A percentile compares a stretch with the other conserved stretches of the same genome.
Conservation (phyloP, 2,113 vertebrate genomes). For the Octodon degus region DNA sequence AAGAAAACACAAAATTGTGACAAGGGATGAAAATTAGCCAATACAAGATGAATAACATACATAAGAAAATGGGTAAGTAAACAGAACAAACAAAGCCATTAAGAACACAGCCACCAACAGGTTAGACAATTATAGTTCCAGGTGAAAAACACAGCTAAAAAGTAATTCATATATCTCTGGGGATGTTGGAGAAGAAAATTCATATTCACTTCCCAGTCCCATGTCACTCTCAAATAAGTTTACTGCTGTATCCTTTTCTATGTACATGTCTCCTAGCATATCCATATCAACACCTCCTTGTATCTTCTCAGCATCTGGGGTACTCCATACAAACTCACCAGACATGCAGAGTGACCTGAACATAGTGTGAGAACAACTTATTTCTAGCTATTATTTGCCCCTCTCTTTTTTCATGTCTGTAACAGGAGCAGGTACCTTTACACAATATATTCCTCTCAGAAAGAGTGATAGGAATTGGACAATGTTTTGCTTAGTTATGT, state of each 20-base stretch:
- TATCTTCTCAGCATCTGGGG: neutral
- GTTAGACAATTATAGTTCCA: slow-evolving; percentile 10
- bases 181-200: neutral
- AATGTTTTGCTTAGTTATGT: neutral
- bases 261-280: neutral
- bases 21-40: neutral
- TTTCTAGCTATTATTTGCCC: slow-evolving; percentile 39
- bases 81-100: neutral
- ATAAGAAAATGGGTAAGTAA: slow-evolving; percentile 12
- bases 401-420: neutral
- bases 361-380: neutral
- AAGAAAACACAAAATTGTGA: neutral
- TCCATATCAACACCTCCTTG: neutral
- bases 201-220: neutral
- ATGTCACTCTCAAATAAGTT: neutral
- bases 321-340: neutral
- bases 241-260: neutral
- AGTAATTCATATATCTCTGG: slow-evolving; percentile 4
- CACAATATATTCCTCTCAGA: neutral
- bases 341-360: neutral
- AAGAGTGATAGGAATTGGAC: neutral
- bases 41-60: neutral
- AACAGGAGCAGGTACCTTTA: neutral
- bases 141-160: slow-evolving; percentile 54
- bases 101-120: neutral